Evolutionary conservation across 2,888 invertebrate species (phyloP).

Genomic region (Melipona beecheii): DNA sequence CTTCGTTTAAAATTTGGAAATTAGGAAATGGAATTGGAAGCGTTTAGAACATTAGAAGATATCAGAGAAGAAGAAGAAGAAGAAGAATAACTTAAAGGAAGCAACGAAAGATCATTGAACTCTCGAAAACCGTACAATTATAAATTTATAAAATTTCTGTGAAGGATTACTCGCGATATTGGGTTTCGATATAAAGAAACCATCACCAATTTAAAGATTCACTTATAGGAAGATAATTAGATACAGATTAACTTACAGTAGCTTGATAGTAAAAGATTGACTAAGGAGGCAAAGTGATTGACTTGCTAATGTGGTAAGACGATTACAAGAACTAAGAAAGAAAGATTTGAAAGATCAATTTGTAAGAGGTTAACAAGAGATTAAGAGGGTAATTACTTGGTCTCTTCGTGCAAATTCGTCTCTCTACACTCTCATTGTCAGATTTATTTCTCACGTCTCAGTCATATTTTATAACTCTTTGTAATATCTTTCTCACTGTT

Average conservation of each 20-base stretch:
- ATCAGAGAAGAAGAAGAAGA: no score
- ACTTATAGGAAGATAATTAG: neutral
- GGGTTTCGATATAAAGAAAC: no score
- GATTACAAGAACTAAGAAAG: slow-evolving; percentile 15
- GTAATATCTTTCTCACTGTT: neutral
- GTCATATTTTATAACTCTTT: neutral
- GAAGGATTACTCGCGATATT: no score
- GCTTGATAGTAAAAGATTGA: neutral
- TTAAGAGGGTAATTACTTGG: slow-evolving; percentile 10
- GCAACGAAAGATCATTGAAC: no score
- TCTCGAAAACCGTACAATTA: no score
- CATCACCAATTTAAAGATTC: neutral
- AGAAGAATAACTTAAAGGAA: no score
- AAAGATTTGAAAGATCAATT: slow-evolving; percentile 7
- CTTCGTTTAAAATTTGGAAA: no score
- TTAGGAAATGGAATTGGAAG: no score
- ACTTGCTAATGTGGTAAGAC: slow-evolving; percentile 26
- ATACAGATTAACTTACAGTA: neutral
- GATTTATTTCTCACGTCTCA: neutral
- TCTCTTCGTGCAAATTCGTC: neutral
- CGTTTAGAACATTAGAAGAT: no score
- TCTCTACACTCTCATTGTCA: no score
- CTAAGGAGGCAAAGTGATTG: neutral
- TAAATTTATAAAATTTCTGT: no score
- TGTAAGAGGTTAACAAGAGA: slow-evolving; percentile 19